A percentile compares a stretch with the other conserved stretches of the same genome.
Evolutionary conservation across 1,140 invertebrate species (phyloP).

Genomic region (Stenopsyche tienmushanensis): DNA sequence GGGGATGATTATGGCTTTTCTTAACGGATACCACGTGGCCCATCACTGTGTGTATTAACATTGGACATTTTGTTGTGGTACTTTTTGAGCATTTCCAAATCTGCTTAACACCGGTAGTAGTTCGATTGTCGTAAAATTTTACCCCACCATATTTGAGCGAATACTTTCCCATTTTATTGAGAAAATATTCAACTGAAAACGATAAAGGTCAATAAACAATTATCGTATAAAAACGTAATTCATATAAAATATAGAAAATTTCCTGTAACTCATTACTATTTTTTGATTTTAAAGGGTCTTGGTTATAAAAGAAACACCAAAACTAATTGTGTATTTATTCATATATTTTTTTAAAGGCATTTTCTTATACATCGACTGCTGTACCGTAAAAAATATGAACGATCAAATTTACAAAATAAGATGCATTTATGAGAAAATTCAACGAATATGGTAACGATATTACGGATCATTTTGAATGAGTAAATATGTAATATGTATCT

Average conservation of each 20-base stretch:
- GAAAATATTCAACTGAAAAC: not conserved
- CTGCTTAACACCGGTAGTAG: not conserved
- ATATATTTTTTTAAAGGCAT: too few species aligned
- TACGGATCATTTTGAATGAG: too few species aligned
- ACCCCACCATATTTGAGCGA: not conserved
- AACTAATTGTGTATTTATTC: too few species aligned
- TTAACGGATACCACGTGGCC: not conserved
- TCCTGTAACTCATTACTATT: too few species aligned
- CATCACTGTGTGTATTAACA: not conserved
- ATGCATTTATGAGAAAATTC: too few species aligned
- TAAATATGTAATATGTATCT: too few species aligned
- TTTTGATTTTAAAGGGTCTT: too few species aligned
- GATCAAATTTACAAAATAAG: too few species aligned
- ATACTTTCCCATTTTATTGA: not conserved
- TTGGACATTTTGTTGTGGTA: not conserved
- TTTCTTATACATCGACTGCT: too few species aligned
- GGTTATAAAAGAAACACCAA: too few species aligned
- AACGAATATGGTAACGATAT: too few species aligned
- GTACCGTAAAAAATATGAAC: too few species aligned
- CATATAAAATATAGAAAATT: not conserved
- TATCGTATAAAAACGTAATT: not conserved
- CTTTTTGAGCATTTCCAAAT: not conserved
- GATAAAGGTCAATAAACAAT: not conserved
- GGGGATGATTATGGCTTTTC: not conserved
- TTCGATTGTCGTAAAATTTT: not conserved